These are phyloP conservation scores for Ophiothrix spiculata DNA, from an alignment of 35 echinoderm and acorn worm species.

Conservation along the genomic window DNA sequence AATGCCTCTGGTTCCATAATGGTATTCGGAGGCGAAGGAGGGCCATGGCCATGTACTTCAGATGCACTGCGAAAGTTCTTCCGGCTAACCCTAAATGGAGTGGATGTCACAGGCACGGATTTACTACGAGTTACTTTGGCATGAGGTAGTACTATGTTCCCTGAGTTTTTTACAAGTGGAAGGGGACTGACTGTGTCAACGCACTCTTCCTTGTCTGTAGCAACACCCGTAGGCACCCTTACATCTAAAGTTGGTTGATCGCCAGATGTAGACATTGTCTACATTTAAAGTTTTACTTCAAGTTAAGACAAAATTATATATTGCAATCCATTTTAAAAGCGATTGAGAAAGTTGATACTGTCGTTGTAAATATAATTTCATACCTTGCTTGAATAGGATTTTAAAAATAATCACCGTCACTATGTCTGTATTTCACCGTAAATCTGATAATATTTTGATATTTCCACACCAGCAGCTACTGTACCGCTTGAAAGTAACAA, in stretches of 20 bases:
- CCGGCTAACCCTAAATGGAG: not conserved
- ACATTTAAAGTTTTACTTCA: no score
- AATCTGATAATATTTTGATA: no score
- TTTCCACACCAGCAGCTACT: no score
- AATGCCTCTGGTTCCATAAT: not conserved
- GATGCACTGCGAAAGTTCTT: not conserved
- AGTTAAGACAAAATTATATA: no score
- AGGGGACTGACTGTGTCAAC: not conserved
- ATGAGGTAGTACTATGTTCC: not conserved
- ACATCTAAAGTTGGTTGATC: not conserved
- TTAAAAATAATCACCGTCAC: no score
- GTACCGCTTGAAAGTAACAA: no score
- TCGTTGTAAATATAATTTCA: no score
- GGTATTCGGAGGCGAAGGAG: not conserved
- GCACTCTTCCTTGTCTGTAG: not conserved
- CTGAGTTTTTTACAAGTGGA: not conserved
- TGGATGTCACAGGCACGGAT: not conserved
- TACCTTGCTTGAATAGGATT: no score
- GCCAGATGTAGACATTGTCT: not conserved
- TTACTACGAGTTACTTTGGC: not conserved
- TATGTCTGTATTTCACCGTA: no score
- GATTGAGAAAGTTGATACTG: no score
- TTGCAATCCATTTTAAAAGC: no score
- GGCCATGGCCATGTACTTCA: not conserved
- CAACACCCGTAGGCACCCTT: not conserved